phyloP scores from a whole-genome alignment of 2,888 invertebrate species.

The Ochlodes sylvanus region DNA sequence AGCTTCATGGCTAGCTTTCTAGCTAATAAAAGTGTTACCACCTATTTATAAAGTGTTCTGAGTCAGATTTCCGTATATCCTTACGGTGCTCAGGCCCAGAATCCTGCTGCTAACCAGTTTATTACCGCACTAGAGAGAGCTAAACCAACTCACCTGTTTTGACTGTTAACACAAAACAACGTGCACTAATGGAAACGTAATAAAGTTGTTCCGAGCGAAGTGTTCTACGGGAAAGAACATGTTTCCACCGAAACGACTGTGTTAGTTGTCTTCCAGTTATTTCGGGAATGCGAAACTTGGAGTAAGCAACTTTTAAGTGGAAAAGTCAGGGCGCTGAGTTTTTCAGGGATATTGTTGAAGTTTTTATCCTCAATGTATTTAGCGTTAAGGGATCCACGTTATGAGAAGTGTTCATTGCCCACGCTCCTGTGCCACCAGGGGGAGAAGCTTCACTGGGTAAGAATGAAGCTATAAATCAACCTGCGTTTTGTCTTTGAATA shows the following conservation, averaged over 20 bases:
- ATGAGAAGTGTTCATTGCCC: no score
- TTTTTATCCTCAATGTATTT: background rate
- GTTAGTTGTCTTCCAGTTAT: background rate
- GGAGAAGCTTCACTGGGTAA: no score
- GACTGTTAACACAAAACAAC: conserved; percentile 12
- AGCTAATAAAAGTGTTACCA: no score
- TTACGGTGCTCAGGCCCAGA: no score
- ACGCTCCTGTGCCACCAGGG: no score
- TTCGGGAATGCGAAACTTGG: background rate
- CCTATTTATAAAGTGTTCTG: no score
- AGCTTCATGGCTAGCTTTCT: no score
- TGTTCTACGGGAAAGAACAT: conserved; percentile 9
- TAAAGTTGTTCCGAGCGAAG: conserved; percentile 2
- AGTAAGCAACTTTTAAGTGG: conserved; percentile 4
- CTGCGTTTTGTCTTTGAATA: no score
- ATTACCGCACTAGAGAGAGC: background rate
- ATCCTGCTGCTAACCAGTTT: background rate
- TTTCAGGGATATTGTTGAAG: background rate
- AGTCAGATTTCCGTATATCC: no score
- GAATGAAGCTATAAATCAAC: no score
- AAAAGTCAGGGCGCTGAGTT: background rate
- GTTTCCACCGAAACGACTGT: conserved; percentile 5
- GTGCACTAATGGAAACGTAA: conserved; percentile 18
- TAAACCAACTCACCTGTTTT: conserved; percentile 4
- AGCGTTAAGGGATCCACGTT: background rate